A percentile compares a stretch with the other conserved stretches of the same genome.
phyloP scores from a whole-genome alignment of 1,140 invertebrate genomes.

The Papilio polytes region DNA sequence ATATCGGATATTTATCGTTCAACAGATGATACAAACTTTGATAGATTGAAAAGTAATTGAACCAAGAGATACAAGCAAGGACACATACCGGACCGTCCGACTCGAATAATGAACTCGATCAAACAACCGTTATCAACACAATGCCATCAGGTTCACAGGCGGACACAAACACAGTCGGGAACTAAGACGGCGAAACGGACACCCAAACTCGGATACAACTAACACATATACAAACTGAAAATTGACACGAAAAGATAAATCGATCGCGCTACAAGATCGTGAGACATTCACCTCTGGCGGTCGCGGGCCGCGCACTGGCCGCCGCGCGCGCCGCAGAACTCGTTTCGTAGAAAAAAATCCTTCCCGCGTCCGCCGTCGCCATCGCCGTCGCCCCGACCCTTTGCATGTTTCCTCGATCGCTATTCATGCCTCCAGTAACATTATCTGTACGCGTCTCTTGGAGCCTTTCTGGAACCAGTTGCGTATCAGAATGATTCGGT shows the following conservation, averaged over 20 bases:
- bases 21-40: neutral
- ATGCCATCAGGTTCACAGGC: constrained; percentile 59
- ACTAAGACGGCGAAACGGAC: constrained; percentile 22
- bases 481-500: constrained; percentile 56
- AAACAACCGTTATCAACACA: constrained; percentile 67
- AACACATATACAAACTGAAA: constrained; percentile 47
- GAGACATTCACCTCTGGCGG: constrained; percentile 78
- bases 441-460: constrained; percentile 62
- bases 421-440: constrained; percentile 66
- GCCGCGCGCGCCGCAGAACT: constrained; percentile 65
- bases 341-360: constrained; percentile 79
- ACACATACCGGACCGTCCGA: constrained; percentile 62
- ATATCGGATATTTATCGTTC: neutral
- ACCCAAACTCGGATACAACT: constrained; percentile 37
- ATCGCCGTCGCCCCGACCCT: constrained; percentile 59
- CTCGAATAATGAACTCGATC: constrained; percentile 59
- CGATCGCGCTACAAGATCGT: constrained; percentile 46
- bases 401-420: constrained; percentile 71
- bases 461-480: constrained; percentile 77
- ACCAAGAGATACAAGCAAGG: constrained; percentile 50
- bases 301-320: constrained; percentile 73
- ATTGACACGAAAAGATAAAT: constrained; percentile 49
- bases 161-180: constrained; percentile 46
- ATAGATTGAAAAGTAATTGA: constrained; percentile 16
- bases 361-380: constrained; percentile 68